Base-by-base conservation (phyloP, 2,888 invertebrate species). In the Tetanocera ferruginea region DNA sequence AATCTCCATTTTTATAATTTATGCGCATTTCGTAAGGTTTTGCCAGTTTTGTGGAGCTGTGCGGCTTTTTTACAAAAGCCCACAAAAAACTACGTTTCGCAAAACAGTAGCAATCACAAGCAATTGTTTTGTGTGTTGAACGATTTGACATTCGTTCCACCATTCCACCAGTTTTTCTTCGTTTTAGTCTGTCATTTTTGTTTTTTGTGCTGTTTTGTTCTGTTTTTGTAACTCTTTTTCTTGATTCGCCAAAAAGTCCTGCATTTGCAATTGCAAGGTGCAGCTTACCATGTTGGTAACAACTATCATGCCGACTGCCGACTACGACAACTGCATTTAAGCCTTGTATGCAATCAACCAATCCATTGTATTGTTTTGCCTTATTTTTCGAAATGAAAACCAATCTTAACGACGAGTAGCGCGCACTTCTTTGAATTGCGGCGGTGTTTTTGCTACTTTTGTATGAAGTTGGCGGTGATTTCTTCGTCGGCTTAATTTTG, bases 41-140 rank as follows among this genome's bases (percentile, higher is more conserved):
- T 25, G 31, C 43, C 31, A 37, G 69, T 23, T 52, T 55, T 55
- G 23, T 17, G 17, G 31, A 57, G 6, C 31, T 8, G 37, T 51
- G 75, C 70, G 73, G 76, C 62, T 9, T 71, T 76, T 62, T 43
- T 19, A 62, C 49, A 70, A 77, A 77, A 55, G 67, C 51, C 31
- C 51, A 62, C 57, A n/a, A 70, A 55, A 70, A 71, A 23, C 2
- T 25, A 8, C 66, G 66, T 52, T 52, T 55, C 52, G 75, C 64
- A 51, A 69, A 75, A 78, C 78, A 78, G 78, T 78, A 78, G 78
- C 78, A 78, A 78, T 75, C 75, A 64, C 75, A 69, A 70, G 78
- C 78, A 78, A 78, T 78, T 78, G 78, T 57, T 75, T 73, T 72
- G 75, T 73, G 73, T 60, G 19, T 43, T 19, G 64, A 57, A 49